Evolutionary conservation across 1,140 invertebrate species (phyloP).

Genomic region (Diprion similis): DNA sequence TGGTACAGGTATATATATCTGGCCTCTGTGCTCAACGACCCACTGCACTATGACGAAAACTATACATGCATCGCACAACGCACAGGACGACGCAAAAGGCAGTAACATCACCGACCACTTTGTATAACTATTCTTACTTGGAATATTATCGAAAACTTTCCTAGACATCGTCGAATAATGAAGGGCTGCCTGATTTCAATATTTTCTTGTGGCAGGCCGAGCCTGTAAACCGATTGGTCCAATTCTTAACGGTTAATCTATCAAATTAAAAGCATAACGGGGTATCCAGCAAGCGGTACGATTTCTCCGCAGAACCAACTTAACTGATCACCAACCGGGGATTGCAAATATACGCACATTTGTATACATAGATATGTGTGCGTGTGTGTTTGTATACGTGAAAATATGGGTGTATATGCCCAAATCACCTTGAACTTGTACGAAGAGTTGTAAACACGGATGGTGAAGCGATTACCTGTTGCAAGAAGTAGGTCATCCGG

Average conservation of each 20-base stretch:
- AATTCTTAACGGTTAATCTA: slow-evolving; percentile 1
- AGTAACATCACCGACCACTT: no score
- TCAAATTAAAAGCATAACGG: slow-evolving; percentile 7
- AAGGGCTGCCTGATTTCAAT: neutral
- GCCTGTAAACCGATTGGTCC: neutral
- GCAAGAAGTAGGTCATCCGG: neutral
- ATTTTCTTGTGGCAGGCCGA: neutral
- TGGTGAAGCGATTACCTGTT: neutral
- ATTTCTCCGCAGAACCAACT: neutral
- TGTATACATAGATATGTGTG: no score
- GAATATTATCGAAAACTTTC: no score
- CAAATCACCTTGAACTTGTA: neutral
- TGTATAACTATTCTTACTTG: no score
- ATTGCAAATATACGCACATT: no score
- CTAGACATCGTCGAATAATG: neutral
- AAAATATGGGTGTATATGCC: neutral
- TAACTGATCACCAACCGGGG: neutral
- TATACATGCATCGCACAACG: no score
- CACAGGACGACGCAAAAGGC: no score
- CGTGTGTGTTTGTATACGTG: no score
- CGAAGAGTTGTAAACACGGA: neutral
- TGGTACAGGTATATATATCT: neutral
- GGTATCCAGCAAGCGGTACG: neutral
- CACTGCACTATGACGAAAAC: no score
- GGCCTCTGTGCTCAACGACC: no score